Base-by-base conservation (phyloP, 2,888 invertebrate genomes). In the Aphidoletes aphidimyza region DNA sequence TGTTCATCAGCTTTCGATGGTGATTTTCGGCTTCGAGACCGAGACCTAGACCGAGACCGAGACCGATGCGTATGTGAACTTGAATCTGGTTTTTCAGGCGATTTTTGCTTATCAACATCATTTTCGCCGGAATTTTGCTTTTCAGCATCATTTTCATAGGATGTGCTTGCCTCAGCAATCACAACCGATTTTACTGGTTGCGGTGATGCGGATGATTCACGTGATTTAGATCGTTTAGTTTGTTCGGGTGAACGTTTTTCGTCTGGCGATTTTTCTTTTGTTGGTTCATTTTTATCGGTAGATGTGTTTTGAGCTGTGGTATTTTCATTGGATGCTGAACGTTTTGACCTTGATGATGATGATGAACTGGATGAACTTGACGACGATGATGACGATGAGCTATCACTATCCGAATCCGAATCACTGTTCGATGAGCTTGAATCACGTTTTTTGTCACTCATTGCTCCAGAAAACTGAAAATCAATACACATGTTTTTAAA, bases 311-410 rank as follows among this genome's bases (percentile, higher is more conserved):
- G 54, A n/a, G 54, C n/a, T 54, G 22, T 26, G 11, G n/a, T 54
- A 3, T 1, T n/a, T 26, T 26, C 54, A 54, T 54, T 78, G 9
- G 37, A 78, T 39, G 3, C 37, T 39, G 81, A 83, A 3, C 22
- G 37, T 78, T 6, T 36, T 37, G 39, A 83, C n/a, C 17, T 3
- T 9, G 78, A 78, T 39, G 81, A 83, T 6, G 81, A 83, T 39
- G 81, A 83, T 36, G 78, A 78, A 36, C 36, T 19, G 14, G 78
- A 78, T 36, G 78, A 78, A 36, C 36, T 11, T 1, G 78, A 78
- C 14, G 78, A 78, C 39, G 81, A 83, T n/a, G 81, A 37, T 39
- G 81, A 39, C 39, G 81, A 83, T 36, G 78, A 78, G 19, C 78
- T 34, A 22, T 83, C 81, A 22, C 37, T 37, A 39, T 83, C 39